Percentiles rank a stretch among this genome's conserved stretches.
Evolutionary conservation across 1,140 invertebrate species (phyloP).

Genomic region (Ceratina japonica): DNA sequence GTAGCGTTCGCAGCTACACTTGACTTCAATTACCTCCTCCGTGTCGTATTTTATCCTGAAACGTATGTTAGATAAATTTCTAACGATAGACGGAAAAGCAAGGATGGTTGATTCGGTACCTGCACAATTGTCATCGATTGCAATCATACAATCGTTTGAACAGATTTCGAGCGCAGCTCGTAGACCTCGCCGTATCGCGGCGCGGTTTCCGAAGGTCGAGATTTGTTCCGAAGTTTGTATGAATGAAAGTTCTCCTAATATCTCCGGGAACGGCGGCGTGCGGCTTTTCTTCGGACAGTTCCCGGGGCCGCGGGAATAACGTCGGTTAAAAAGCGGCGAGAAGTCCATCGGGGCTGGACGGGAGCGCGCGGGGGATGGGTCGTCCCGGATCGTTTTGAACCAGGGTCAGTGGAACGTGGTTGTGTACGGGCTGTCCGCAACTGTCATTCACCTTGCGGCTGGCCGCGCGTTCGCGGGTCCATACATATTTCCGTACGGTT

Average conservation of each 20-base stretch:
- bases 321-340: slow-evolving; percentile 55
- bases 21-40: no score
- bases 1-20: no score
- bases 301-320: slow-evolving; percentile 41
- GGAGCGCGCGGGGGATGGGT: slow-evolving; percentile 8
- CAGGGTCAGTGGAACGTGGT: slow-evolving; percentile 68
- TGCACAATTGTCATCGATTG: no score
- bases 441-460: slow-evolving; percentile 63
- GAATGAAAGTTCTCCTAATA: slow-evolving; percentile 75
- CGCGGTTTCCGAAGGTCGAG: slow-evolving; percentile 70
- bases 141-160: slow-evolving; percentile 46
- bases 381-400: slow-evolving; percentile 59
- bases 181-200: slow-evolving; percentile 33
- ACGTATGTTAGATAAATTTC: no score
- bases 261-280: slow-evolving; percentile 59
- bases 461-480: slow-evolving; percentile 28
- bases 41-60: no score
- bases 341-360: slow-evolving; percentile 35
- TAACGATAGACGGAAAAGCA: no score
- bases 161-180: slow-evolving; percentile 49
- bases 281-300: slow-evolving; percentile 56
- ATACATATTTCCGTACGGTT: slow-evolving; percentile 41
- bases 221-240: slow-evolving; percentile 74
- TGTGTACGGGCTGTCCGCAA: slow-evolving; percentile 64
- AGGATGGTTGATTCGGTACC: no score